Conservation (phyloP, 2,888 invertebrate species). For the Oegoconia quadripuncta region DNA sequence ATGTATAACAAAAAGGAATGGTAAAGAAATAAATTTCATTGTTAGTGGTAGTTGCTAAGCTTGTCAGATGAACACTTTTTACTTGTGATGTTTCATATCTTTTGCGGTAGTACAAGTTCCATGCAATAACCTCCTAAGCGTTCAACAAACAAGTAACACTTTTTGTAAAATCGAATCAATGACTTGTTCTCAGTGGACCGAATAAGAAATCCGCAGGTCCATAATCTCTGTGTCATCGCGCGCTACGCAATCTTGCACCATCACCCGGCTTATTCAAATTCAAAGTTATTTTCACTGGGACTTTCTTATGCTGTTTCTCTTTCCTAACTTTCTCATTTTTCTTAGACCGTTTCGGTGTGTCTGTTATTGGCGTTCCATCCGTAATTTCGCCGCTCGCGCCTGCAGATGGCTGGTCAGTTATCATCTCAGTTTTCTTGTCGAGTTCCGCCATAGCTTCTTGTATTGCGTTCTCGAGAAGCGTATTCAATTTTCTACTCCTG, state of each 20-base stretch:
- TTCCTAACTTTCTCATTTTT: slow-evolving; percentile 45
- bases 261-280: slow-evolving; percentile 46
- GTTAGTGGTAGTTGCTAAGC: too few species aligned
- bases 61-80: too few species aligned
- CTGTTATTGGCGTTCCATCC: slow-evolving; percentile 27
- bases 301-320: slow-evolving; percentile 46
- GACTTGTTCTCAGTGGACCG: too few species aligned
- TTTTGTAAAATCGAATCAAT: too few species aligned
- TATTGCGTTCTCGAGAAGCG: slow-evolving; percentile 93
- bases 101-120: too few species aligned
- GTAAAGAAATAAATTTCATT: too few species aligned
- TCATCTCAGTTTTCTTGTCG: slow-evolving; percentile 81
- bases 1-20: too few species aligned
- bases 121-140: too few species aligned
- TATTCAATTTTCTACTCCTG: slow-evolving; percentile 96
- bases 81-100: too few species aligned
- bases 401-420: slow-evolving; percentile 15
- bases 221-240: slow-evolving; percentile 64
- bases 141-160: too few species aligned
- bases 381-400: slow-evolving; percentile 8
- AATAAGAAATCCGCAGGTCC: too few species aligned
- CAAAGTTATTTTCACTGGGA: slow-evolving; percentile 18
- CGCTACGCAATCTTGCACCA: slow-evolving; percentile 70
- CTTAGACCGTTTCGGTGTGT: slow-evolving; percentile 43
- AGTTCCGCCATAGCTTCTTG: slow-evolving; percentile 95